Evolutionary conservation across 1,140 invertebrate species (phyloP).

Genomic region (Euglossa dilemma): DNA sequence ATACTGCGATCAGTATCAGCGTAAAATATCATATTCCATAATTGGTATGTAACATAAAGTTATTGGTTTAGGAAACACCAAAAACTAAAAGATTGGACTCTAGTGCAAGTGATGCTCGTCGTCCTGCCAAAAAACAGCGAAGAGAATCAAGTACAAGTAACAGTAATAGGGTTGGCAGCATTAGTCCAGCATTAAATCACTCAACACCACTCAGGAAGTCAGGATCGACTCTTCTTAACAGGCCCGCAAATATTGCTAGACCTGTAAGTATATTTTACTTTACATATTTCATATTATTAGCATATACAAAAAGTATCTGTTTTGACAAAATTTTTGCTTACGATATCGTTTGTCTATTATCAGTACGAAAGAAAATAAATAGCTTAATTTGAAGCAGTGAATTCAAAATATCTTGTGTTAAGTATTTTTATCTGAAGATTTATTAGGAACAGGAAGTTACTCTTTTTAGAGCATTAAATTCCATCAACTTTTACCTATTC

Average conservation of each 20-base stretch:
- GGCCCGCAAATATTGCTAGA: conserved; percentile 86
- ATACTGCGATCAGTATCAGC: background rate
- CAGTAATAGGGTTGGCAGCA: conserved; percentile 73
- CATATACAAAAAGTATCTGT: background rate
- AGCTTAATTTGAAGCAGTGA: background rate
- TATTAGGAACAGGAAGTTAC: background rate
- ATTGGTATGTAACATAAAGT: background rate
- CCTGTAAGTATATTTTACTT: conserved; percentile 84
- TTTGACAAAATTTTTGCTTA: background rate
- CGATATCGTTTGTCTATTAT: background rate
- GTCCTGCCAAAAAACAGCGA: conserved; percentile 78
- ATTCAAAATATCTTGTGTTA: background rate
- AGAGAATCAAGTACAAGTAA: conserved; percentile 79
- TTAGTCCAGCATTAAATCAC: conserved; percentile 82
- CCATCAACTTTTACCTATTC: background rate
- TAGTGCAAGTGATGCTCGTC: conserved; percentile 66
- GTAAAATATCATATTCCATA: background rate
- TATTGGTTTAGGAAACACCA: conserved; percentile 74
- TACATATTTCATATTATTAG: conserved; percentile 17
- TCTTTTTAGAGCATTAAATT: background rate
- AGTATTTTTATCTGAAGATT: background rate
- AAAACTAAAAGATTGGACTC: conserved; percentile 78
- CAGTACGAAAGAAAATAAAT: background rate
- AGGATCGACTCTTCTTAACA: conserved; percentile 84
- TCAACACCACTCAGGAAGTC: conserved; percentile 84